Percentiles rank a stretch among this genome's conserved stretches.
Evolutionary conservation across 2,888 invertebrate species (phyloP).

Genomic region (Penaeus monodon): DNA sequence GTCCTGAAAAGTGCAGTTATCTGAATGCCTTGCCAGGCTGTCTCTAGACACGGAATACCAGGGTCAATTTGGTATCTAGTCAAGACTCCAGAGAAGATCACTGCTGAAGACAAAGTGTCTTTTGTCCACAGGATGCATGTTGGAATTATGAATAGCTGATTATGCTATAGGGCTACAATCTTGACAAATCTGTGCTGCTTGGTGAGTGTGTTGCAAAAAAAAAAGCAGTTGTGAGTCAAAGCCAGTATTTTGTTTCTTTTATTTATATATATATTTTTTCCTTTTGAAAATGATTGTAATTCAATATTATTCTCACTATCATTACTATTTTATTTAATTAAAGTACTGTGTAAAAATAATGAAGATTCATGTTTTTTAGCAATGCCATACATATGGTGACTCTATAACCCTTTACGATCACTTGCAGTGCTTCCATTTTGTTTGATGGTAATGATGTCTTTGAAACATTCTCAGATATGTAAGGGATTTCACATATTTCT

Average conservation of each 20-base stretch:
- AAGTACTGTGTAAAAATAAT: too few relatives aligned
- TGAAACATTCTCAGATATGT: too few relatives aligned
- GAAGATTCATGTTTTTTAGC: background rate
- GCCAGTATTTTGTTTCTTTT: too few relatives aligned
- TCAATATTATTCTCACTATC: too few relatives aligned
- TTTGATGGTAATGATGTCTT: constrained; percentile 10
- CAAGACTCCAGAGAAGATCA: constrained; percentile 47
- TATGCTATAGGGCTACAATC: constrained; percentile 31
- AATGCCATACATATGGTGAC: constrained; percentile 17
- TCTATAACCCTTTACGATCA: constrained; percentile 27
- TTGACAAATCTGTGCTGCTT: constrained; percentile 33
- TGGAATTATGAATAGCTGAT: constrained; percentile 20
- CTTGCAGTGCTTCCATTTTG: constrained; percentile 50
- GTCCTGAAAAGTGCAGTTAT: constrained; percentile 45
- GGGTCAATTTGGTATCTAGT: constrained; percentile 60
- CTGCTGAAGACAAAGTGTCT: background rate
- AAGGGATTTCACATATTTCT: too few relatives aligned
- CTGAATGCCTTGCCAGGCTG: constrained; percentile 46
- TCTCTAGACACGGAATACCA: constrained; percentile 47
- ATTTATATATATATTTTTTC: too few relatives aligned
- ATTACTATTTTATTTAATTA: too few relatives aligned
- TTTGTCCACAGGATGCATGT: background rate
- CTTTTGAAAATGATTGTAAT: too few relatives aligned
- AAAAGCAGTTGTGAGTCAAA: too few relatives aligned
- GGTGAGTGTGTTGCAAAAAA: constrained; percentile 20